These are phyloP conservation scores for Bombylius major DNA, from an alignment of 2,888 invertebrate genomes.

Conservation along the genomic window DNA sequence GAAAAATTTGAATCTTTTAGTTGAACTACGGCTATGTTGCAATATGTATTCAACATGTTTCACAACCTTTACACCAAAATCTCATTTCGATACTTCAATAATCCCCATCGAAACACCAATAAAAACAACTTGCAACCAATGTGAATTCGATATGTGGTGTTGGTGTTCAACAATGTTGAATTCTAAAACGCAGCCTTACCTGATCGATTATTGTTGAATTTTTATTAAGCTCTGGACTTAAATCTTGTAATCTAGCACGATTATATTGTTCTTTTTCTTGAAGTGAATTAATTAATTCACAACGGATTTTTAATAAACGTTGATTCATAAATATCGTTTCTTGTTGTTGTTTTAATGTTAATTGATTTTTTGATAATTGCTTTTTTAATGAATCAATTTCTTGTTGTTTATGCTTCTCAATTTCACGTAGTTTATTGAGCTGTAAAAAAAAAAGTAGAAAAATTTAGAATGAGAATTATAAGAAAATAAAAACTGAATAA, in stretches of 20 bases:
- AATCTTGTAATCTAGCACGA: constrained; percentile 21
- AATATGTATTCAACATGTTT: no score
- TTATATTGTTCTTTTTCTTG: constrained; percentile 24
- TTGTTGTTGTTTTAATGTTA: constrained; percentile 19
- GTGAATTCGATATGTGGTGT: no score
- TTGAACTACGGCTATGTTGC: no score
- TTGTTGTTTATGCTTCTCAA: constrained; percentile 16
- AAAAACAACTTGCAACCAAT: no score
- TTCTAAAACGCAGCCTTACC: constrained; percentile 10
- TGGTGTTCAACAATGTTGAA: no score
- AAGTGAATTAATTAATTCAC: constrained; percentile 24
- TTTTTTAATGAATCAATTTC: constrained; percentile 20
- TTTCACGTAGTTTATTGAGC: constrained; percentile 9
- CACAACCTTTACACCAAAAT: no score
- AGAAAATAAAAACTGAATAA: not conserved
- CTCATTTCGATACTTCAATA: no score
- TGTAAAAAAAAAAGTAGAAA: not conserved
- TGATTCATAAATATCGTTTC: constrained; percentile 23
- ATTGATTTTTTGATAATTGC: constrained; percentile 18
- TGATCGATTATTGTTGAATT: constrained; percentile 15
- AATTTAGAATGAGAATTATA: not conserved
- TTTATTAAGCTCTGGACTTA: constrained; percentile 20
- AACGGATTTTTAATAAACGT: constrained; percentile 22
- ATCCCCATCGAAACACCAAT: no score
- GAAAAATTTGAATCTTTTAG: no score